phyloP scores from a whole-genome alignment of 2,797 vertebrate species.

The Knipowitschia caucasica region DNA sequence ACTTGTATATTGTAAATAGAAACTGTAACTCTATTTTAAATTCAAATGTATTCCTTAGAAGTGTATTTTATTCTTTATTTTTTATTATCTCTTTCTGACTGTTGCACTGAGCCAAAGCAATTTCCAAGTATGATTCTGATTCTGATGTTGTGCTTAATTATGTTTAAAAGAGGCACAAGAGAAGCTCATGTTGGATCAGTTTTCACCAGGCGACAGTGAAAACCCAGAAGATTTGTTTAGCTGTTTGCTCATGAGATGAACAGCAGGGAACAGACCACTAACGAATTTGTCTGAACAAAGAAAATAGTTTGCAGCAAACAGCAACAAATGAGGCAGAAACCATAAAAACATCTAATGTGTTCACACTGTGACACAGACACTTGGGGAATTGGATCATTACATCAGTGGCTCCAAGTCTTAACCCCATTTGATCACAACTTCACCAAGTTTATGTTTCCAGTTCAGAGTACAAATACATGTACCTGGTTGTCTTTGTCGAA shows the following conservation, averaged over 20 bases:
- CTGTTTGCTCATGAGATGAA: not conserved
- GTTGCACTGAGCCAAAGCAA: no score
- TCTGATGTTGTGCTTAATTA: not conserved
- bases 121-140: not conserved
- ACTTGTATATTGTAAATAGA: no score
- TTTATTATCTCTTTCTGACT: no score
- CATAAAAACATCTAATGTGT: constrained; percentile 7
- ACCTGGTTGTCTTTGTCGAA: no score
- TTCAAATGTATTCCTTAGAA: no score
- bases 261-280: not conserved
- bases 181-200: constrained; percentile 4
- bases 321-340: constrained; percentile 14
- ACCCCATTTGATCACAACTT: not conserved
- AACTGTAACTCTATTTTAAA: no score
- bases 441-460: not conserved
- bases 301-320: not conserved
- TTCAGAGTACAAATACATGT: not conserved
- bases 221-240: not conserved
- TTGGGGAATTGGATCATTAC: constrained; percentile 29
- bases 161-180: constrained; percentile 5
- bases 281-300: constrained; percentile 1
- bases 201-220: constrained; percentile 10
- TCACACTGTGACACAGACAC: constrained; percentile 31
- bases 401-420: not conserved
- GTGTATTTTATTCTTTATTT: no score